phyloP scores from a whole-genome alignment of 2,888 invertebrate species.

The Pyrrhosoma nymphula region DNA sequence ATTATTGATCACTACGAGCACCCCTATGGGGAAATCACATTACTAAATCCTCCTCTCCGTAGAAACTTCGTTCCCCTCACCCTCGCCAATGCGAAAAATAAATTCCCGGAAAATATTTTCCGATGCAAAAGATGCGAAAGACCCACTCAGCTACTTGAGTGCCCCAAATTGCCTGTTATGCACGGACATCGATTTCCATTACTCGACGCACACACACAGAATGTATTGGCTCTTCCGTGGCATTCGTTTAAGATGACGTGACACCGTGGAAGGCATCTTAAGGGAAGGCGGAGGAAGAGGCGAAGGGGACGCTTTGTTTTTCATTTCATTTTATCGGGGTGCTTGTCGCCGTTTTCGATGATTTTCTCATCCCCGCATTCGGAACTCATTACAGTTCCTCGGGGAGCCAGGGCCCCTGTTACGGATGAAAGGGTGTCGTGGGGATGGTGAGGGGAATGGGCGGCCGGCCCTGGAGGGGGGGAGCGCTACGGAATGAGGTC shows the following conservation, averaged over 20 bases:
- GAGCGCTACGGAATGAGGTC: too few species aligned
- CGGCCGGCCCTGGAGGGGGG: too few species aligned
- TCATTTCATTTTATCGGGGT: background rate
- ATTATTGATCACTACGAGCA: too few species aligned
- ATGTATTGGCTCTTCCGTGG: background rate
- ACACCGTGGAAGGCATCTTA: background rate
- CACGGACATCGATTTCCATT: background rate
- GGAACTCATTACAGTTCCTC: background rate
- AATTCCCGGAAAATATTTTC: too few species aligned
- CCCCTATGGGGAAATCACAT: too few species aligned
- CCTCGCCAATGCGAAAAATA: too few species aligned
- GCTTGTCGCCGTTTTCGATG: background rate
- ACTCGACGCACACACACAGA: background rate
- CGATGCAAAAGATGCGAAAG: too few species aligned
- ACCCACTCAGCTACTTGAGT: too few species aligned
- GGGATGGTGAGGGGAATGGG: too few species aligned
- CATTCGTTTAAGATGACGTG: background rate
- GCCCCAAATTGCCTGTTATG: background rate
- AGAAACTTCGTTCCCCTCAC: too few species aligned
- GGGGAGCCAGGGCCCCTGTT: background rate
- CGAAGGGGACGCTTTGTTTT: background rate
- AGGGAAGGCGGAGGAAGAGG: background rate
- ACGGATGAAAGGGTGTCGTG: background rate
- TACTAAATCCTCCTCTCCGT: too few species aligned
- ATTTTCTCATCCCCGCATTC: background rate